Evolutionary conservation across 1,140 invertebrate species (phyloP).

Genomic region (Drosophila mauritiana): DNA sequence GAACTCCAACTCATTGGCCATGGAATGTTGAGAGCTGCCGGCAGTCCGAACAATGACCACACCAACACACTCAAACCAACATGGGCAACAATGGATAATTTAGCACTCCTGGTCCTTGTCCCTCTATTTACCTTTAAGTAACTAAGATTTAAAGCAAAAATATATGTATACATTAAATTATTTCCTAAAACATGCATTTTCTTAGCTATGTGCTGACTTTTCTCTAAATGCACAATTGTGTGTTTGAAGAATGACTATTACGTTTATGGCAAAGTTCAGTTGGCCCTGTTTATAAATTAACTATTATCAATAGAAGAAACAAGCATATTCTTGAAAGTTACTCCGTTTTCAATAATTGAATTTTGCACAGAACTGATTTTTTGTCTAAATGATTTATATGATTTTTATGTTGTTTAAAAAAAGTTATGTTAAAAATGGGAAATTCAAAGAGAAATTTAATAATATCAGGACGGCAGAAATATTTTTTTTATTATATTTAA

Average conservation of each 20-base stretch:
- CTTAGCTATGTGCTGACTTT: neutral
- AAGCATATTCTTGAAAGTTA: too few relatives aligned
- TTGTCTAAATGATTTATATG: too few relatives aligned
- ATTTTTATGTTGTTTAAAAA: too few relatives aligned
- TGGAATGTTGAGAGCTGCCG: conserved; percentile 74
- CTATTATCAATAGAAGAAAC: too few relatives aligned
- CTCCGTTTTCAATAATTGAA: too few relatives aligned
- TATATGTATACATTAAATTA: conserved; percentile 64
- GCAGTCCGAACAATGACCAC: conserved; percentile 21
- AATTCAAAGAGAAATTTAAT: too few relatives aligned
- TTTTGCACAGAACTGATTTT: too few relatives aligned
- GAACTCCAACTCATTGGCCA: conserved; percentile 84
- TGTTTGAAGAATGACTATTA: neutral
- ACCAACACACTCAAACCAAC: conserved; percentile 17
- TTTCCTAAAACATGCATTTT: conserved; percentile 7
- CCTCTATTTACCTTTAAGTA: conserved; percentile 56
- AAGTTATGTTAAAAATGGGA: too few relatives aligned
- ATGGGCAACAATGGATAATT: conserved; percentile 28
- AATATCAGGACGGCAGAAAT: too few relatives aligned
- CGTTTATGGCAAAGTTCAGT: too few relatives aligned
- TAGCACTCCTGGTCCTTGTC: conserved; percentile 27
- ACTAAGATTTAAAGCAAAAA: conserved; percentile 64
- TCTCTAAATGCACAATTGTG: neutral
- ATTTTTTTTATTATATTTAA: too few relatives aligned
- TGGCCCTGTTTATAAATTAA: too few relatives aligned